Percentiles rank a stretch among this genome's conserved stretches.
These are phyloP conservation scores for Aporophyla lueneburgensis DNA, from an alignment of 2,888 invertebrate genomes.

Conservation along the genomic window DNA sequence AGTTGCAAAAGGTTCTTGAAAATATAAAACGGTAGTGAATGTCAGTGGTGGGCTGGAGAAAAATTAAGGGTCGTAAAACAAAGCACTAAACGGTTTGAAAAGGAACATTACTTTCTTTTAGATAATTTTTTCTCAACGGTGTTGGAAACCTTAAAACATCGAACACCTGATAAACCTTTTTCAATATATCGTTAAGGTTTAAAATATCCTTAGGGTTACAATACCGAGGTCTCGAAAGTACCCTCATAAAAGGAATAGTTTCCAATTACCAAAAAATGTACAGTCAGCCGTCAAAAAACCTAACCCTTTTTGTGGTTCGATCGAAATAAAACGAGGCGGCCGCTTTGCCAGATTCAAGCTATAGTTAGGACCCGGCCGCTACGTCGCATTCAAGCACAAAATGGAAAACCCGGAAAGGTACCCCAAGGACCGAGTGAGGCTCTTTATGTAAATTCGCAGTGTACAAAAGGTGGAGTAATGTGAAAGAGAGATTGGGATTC, in stretches of 20 bases:
- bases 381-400: conserved; percentile 86
- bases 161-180: conserved; percentile 41
- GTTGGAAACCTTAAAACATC: neutral
- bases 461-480: conserved; percentile 86
- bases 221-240: conserved; percentile 56
- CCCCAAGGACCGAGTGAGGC: conserved; percentile 85
- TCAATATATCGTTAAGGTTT: conserved; percentile 56
- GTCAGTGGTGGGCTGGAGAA: neutral
- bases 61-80: neutral
- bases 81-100: neutral
- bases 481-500: conserved; percentile 85
- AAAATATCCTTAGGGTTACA: conserved; percentile 53
- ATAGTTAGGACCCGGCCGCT: conserved; percentile 76
- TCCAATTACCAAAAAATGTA: conserved; percentile 73
- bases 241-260: conserved; percentile 68
- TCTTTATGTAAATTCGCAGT: conserved; percentile 88
- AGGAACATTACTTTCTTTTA: neutral
- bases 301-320: conserved; percentile 76
- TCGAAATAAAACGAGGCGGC: conserved; percentile 81
- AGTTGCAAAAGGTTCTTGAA: conserved; percentile 18
- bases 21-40: conserved; percentile 4
- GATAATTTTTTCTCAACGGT: neutral
- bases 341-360: conserved; percentile 82
- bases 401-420: conserved; percentile 87
- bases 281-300: conserved; percentile 68